Base-by-base conservation (phyloP, 2,797 vertebrate genomes). In the Antennarius maculatus region DNA sequence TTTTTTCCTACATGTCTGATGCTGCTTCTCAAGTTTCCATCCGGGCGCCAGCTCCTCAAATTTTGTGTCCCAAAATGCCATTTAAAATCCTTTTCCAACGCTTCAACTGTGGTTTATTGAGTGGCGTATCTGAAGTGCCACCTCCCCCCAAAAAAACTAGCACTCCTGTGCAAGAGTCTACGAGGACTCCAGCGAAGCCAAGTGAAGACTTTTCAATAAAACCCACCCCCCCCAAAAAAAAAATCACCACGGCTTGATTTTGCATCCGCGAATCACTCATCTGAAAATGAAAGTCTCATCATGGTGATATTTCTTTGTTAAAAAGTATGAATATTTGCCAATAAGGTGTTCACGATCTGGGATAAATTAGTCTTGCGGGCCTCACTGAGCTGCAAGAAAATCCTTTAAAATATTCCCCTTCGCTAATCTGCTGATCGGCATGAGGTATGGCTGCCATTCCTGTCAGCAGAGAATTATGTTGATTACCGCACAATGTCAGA, bases 401-500 rank as follows among this genome's bases (percentile, higher is more conserved):
- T 57, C 78, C 63, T 70, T 76, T 80, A 78, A 87, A 81, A 80
- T 76, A 80, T 86, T 81, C 69, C 53, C 69, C 71, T 70, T 69
- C 79, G 78, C 78, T 86, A 84, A 83, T 88, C 72, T 87, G 79
- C 80, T 79, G 84, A 90, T 89, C 81, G 74, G 80, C 77, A 74
- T 67, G 74, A 85, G 84, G 84, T 79, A 85, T 84, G 88, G 85
- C 66, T 73, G 81, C 79, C 59, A 43, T 74, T 80, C 45, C 77
- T 79, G 84, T 86, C 85, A 80, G 80, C 73, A 76, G 54, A 84
- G 80, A 90, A 80, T 83, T 81, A 84, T 86, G 87, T 76, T 81
- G 83, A 83, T 87, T 85, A 80, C 87, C 85, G 78, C 83, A 86
- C 77, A 62, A 80, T 71, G 78, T 85, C 76, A 71, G 75, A 77